Evolutionary conservation across 2,888 invertebrate species (phyloP).

Genomic region (Cordilura impudica): DNA sequence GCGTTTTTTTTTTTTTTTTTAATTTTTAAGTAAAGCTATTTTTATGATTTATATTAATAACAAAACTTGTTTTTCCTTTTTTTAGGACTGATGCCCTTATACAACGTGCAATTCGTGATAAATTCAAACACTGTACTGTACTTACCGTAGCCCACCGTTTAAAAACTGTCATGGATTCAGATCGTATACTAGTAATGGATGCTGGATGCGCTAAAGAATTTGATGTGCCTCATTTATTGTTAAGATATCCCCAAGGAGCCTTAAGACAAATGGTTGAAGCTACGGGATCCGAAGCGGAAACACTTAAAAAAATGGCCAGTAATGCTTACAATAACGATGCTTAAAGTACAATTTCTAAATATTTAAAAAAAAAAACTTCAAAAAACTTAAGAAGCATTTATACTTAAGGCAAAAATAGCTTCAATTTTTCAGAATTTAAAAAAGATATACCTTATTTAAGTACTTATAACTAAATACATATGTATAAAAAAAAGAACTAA

Average conservation of each 20-base stretch:
- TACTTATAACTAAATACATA: conserved; percentile 19
- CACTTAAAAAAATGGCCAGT: conserved; percentile 78
- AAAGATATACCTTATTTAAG: conserved; percentile 24
- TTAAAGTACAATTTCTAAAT: conserved; percentile 29
- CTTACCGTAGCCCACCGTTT: conserved; percentile 94
- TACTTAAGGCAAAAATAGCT: neutral
- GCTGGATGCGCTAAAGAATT: conserved; percentile 87
- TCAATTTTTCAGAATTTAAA: neutral
- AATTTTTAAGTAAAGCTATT: too few species aligned
- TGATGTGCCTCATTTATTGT: conserved; percentile 83
- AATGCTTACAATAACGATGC: conserved; percentile 71
- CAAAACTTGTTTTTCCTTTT: conserved; percentile 74
- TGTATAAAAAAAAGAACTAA: neutral
- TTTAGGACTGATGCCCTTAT: conserved; percentile 88
- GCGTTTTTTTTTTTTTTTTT: too few species aligned
- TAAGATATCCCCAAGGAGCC: conserved; percentile 81
- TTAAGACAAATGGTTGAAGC: conserved; percentile 85
- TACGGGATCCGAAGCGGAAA: conserved; percentile 79
- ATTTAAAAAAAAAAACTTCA: neutral
- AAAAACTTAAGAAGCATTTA: conserved; percentile 4
- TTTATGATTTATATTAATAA: neutral
- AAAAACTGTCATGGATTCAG: conserved; percentile 95
- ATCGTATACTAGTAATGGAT: conserved; percentile 92
- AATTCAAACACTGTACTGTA: conserved; percentile 90
- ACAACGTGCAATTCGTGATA: conserved; percentile 88